Conservation (phyloP, 2,797 vertebrate species). For the Periparus ater region DNA sequence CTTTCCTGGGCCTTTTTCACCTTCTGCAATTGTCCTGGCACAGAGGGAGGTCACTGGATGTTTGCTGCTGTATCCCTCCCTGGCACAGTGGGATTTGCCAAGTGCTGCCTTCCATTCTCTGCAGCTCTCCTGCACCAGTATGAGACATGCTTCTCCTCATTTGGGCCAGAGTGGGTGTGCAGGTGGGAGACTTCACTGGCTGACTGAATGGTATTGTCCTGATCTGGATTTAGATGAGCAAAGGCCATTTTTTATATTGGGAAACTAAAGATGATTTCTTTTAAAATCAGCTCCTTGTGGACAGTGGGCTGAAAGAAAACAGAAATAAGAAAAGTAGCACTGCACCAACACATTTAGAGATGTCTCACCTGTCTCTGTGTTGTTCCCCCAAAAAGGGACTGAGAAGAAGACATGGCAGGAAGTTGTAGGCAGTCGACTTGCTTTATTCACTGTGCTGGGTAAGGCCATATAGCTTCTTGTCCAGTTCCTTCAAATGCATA, state of each 20-base stretch:
- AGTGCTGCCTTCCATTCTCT: fast-evolving
- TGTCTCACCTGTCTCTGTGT: neutral
- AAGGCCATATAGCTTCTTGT: neutral
- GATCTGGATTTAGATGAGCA: neutral
- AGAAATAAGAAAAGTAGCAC: neutral
- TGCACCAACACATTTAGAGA: neutral
- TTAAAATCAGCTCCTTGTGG: neutral
- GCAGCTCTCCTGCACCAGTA: neutral
- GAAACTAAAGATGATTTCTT: neutral
- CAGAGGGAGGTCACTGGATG: fast-evolving
- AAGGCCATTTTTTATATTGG: neutral
- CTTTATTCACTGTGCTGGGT: neutral
- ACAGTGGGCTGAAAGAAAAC: neutral
- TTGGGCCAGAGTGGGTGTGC: neutral
- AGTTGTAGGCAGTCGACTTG: neutral
- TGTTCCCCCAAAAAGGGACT: neutral
- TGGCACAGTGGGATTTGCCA: fast-evolving
- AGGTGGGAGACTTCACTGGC: neutral
- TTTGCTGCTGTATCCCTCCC: neutral
- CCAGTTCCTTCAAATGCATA: neutral
- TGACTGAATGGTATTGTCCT: neutral
- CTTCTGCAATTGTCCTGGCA: neutral
- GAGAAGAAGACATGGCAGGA: neutral
- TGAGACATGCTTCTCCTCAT: fast-evolving
- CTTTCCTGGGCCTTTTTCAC: neutral